Evolutionary conservation across 2,888 invertebrate species (phyloP), one percentile per base, ranked within the genome.

Genomic region (Proisotoma minuta): DNA sequence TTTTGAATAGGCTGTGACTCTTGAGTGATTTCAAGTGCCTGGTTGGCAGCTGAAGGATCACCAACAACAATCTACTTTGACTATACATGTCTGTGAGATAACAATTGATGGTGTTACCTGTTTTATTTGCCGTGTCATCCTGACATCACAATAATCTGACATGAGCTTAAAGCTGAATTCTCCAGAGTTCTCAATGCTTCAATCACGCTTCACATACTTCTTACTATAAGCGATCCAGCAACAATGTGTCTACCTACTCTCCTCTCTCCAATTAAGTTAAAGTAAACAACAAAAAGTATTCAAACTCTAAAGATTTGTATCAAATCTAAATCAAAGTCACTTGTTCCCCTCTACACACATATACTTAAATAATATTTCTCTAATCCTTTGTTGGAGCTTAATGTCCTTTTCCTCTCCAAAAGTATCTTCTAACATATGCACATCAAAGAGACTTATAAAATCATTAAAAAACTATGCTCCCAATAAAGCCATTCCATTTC

Each of bases 101-200:
- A 54, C 54, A 54, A 54, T 54, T 54, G 54, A 54, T 54, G 54
- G 54, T 54, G 54, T 54, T 54, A 28, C 27, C 39, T 54, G 40
- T 54, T 54, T n/a, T 39, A 39, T 28, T 54, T 23, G 54, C 54
- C 27, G 34, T 54, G 54, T 54, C 54, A 54, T 54, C 54, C 54
- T 54, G 5, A 39, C 20, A 39, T 26, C n/a, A 28, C 54, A 54
- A 26, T 26, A 54, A 54, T 54, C 23, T 49, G 3, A 34, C 34
- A 34, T 34, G 8, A 34, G 15, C 8, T 15, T 34, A 34, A 34
- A 15, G 34, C 8, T 8, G 34, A 34, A 10, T 34, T 15, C 34
- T 10, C 34, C 15, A 8, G 8, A 10, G 34, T 10, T 34, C 34
- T 34, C 34, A 34, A 34, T 34, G 8, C 34, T 34, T 34, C 34